Base-by-base conservation (phyloP, 2,113 vertebrate genomes). In the Octodon degus region DNA sequence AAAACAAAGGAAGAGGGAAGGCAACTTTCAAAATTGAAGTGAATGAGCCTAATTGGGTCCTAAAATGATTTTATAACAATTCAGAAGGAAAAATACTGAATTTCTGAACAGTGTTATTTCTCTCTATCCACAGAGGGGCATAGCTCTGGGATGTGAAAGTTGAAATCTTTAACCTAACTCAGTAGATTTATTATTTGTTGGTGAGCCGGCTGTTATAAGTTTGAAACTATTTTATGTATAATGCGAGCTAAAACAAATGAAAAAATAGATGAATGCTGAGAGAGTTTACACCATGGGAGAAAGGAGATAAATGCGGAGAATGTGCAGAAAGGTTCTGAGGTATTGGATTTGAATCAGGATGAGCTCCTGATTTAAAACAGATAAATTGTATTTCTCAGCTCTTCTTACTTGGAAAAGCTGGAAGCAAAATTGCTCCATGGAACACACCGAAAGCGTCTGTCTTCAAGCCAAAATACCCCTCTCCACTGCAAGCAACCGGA, bases 321-420 rank as follows among this genome's bases (percentile, higher is more conserved):
- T 22, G 14, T 37, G 2, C 43, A 86, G 53, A 67, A 34, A 32
- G 81, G 76, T 92, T 6, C 40, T 34, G 50, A 55, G 27, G 76
- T 14, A n/a, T 7, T 84, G 5, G 27, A 77, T 86, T 37, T 94
- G 77, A 90, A 43, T 67, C 50, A 47, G 40, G 13, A 50, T 89
- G 37, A 81, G 65, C n/a, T 92, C 40, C 3, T 24, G 72, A 58
- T 37, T 96, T 89, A 86, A 90, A 90, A 88, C 27, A 92, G 30
- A 72, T 86, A 22, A 93, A 80, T 88, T 43, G 16, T 27, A 55
- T 63, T 81, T 47, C 37, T 14, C 2, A 76, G 24, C 47, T 72
- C 60, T 50, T n/a, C 19, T 20, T 82, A 8, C 27, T 37, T 20
- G 43, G 80, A 86, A 17, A 74, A 34, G 14, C 47, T n/a, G 6